Base-by-base conservation (phyloP, 2,113 vertebrate genomes). In the Piaya cayana region DNA sequence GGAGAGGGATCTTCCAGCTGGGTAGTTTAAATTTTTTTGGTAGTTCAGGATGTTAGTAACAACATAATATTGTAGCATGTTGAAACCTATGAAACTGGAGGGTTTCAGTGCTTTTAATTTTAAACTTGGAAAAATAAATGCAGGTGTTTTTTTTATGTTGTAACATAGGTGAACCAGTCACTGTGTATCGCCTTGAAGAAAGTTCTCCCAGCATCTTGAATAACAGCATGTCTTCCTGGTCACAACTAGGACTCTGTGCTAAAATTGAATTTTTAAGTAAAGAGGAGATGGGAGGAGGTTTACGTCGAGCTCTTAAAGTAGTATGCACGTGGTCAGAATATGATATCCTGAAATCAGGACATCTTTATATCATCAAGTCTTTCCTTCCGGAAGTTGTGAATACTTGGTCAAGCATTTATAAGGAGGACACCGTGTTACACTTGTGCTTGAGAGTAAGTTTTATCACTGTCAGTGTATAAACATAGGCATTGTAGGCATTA, bases 211-310 rank as follows among this genome's bases (percentile, higher is more conserved):
- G 97, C 97, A 99, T 98, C 76, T 97, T 99, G 96, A 99, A 99
- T 97, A 99, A 99, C 98, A 99, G 99, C 98, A 99, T 99, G 99
- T 99, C 99, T 45, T 99, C 99, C 84, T 99, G 99, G 99, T 98
- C 99, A 58, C 99, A 99, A 42, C 97, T 98, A n/a, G 99, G 99
- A 17, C 99, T 99, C 53, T 99, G 98, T 95, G 99, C 99, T 88
- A 99, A 99, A 97, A 99, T 99, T 25, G 99, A 99, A 75, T 99
- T 99, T 96, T 98, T 99, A 88, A 99, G 99, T 97, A 99, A 99
- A 96, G 99, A 99, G 93, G 99, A 99, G 97, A 99, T 99, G 99
- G 99, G 99, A 25, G 99, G 99, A 32, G 99, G 99, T 37, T 98
- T 99, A 88, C 96, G 99, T 21, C 97, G 99, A 88, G 99, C 99